Conservation (phyloP, 2,113 vertebrate genomes). For the Corydoras maculifer region DNA sequence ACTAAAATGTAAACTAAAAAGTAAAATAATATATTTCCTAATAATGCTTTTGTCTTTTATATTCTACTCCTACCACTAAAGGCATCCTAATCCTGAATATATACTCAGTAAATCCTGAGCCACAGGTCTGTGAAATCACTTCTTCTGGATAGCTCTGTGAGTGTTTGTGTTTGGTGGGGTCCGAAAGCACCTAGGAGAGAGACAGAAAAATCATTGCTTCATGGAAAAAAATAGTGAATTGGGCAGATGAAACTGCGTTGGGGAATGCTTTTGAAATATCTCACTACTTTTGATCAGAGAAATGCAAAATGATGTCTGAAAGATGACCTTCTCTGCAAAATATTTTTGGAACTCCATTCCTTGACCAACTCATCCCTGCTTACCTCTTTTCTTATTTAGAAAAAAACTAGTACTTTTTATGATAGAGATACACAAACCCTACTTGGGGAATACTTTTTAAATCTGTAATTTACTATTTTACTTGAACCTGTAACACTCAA, state of each 20-base stretch:
- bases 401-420: too few species aligned
- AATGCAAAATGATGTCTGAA: neutral
- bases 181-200: neutral
- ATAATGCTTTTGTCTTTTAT: conserved; percentile 18
- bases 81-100: conserved; percentile 35
- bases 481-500: too few species aligned
- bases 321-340: too few species aligned
- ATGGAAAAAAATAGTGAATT: conserved; percentile 12
- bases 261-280: conserved; percentile 15
- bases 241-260: conserved; percentile 10
- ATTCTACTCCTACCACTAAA: conserved; percentile 38
- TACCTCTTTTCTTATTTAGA: too few species aligned
- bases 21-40: neutral
- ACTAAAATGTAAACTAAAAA: neutral
- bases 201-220: conserved; percentile 9
- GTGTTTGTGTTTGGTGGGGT: neutral
- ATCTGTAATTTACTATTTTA: too few species aligned
- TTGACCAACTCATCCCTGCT: too few species aligned
- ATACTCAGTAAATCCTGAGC: conserved; percentile 30
- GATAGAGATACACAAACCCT: too few species aligned
- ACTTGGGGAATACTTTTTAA: too few species aligned
- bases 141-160: conserved; percentile 12
- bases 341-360: too few species aligned
- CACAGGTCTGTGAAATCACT: conserved; percentile 45
- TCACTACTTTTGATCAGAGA: conserved; percentile 16